Evolutionary conservation across 2,797 vertebrate genomes (phyloP).

Genomic region (Carduelis carduelis): DNA sequence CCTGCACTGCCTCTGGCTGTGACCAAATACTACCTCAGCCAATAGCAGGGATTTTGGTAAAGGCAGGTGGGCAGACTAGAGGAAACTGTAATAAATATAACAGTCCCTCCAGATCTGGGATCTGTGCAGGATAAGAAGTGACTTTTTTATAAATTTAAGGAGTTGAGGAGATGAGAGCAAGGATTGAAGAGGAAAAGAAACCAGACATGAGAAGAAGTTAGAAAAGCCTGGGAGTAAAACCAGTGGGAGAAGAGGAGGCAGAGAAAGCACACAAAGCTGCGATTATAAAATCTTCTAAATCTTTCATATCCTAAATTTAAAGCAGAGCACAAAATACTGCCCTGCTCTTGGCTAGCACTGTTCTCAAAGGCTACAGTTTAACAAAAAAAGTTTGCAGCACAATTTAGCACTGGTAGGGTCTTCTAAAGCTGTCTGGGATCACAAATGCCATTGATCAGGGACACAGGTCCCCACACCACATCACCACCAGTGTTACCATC

Average conservation of each 20-base stretch:
- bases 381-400: not conserved
- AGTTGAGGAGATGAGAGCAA: not conserved
- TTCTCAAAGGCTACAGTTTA: not conserved
- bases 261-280: not conserved
- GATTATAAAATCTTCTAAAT: not conserved
- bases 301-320: not conserved
- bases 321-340: not conserved
- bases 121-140: not conserved
- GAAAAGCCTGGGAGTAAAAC: not conserved
- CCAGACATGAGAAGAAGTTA: not conserved
- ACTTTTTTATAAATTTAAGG: not conserved
- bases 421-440: not conserved
- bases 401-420: not conserved
- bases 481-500: not conserved
- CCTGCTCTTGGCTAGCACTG: not conserved
- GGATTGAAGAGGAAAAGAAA: not conserved
- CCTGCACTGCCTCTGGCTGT: fast-evolving
- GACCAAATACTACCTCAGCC: not conserved
- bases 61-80: not conserved
- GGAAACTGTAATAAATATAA: fast-evolving
- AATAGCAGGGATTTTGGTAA: fast-evolving
- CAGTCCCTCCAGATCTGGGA: not conserved
- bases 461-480: fast-evolving
- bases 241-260: not conserved
- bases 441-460: not conserved